These are phyloP conservation scores for Elanoides forficatus DNA, from an alignment of 2,113 vertebrate species.

Conservation along the genomic window DNA sequence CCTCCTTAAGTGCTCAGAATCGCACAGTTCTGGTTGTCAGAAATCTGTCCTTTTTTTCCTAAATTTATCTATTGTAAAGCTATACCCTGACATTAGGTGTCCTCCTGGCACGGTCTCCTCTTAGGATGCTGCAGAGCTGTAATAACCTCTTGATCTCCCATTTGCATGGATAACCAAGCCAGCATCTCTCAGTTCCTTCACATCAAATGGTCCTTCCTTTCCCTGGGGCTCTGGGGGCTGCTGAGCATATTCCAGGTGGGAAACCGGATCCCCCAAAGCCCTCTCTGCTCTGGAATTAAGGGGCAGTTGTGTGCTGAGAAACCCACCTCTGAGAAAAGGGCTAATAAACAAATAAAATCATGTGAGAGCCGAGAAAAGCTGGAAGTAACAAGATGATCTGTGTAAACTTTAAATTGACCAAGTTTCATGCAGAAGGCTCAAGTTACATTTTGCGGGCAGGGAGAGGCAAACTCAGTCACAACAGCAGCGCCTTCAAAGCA, in stretches of 20 bases:
- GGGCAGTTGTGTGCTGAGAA: background rate
- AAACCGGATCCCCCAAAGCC: background rate
- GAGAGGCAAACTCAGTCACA: background rate
- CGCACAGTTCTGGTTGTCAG: too few relatives aligned
- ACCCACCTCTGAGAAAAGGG: background rate
- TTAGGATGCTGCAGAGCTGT: background rate
- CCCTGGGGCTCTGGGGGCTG: background rate
- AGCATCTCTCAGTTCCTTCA: background rate
- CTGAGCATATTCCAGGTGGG: background rate
- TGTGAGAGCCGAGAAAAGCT: background rate
- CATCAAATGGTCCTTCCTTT: background rate
- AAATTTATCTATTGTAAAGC: background rate
- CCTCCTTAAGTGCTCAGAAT: background rate
- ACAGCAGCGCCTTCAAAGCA: background rate
- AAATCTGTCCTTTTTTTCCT: background rate
- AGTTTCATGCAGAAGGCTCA: background rate
- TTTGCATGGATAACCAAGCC: background rate
- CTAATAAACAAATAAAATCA: background rate
- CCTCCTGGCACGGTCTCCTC: background rate
- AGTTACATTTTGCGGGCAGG: background rate
- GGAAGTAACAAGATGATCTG: background rate
- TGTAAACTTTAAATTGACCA: background rate
- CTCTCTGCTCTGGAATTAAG: background rate
- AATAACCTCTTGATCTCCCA: rapidly evolving
- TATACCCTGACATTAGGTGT: background rate